These are phyloP conservation scores for Coilia nasus DNA, from an alignment of 2,797 vertebrate species.

Conservation along the genomic window DNA sequence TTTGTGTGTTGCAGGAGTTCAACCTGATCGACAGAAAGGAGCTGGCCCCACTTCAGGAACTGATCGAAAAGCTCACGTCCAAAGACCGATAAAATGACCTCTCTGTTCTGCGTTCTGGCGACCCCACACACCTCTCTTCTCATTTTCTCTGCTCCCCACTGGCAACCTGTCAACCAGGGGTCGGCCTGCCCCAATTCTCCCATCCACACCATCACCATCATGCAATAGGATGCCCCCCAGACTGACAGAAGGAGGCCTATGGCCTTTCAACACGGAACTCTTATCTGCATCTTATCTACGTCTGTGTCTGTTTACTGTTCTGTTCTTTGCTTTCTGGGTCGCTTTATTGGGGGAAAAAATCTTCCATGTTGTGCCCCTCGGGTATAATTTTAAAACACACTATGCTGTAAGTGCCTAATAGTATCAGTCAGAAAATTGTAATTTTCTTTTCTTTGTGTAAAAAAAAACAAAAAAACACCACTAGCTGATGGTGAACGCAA, in stretches of 20 bases:
- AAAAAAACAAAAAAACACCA: background rate
- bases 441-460: background rate
- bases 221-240: background rate
- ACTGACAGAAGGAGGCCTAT: background rate
- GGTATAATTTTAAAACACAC: background rate
- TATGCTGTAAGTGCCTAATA: constrained; percentile 13
- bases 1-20: constrained; percentile 84
- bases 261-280: background rate
- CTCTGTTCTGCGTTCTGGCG: background rate
- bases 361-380: background rate
- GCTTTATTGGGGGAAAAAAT: background rate
- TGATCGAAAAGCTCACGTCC: constrained; percentile 99
- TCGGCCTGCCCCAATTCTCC: background rate
- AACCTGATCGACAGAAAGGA: constrained; percentile 98
- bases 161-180: too few species aligned
- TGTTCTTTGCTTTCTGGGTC: background rate
- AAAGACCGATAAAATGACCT: constrained; percentile 92
- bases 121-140: constrained; percentile 3
- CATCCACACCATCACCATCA: background rate
- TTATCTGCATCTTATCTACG: background rate
- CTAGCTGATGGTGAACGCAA: background rate
- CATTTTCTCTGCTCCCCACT: constrained; percentile 36
- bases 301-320: background rate
- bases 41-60: constrained; percentile 95
- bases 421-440: constrained; percentile 7